A percentile compares a stretch with the other conserved stretches of the same genome.
Conservation (phyloP, 2,888 invertebrate species). For the Xylota sylvarum region DNA sequence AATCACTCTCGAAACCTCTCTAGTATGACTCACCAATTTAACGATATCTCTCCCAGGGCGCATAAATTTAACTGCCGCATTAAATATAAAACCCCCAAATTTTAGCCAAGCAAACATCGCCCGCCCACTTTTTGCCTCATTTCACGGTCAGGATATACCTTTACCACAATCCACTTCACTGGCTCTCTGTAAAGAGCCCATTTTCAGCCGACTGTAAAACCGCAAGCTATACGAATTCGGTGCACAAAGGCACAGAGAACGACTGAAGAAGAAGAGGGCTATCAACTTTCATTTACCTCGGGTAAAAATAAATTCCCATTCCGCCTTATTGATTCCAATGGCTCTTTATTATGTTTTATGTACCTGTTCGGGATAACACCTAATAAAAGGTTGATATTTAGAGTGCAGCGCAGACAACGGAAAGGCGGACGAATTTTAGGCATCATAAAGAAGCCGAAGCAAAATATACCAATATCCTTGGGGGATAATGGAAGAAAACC, state of each 20-base stretch:
- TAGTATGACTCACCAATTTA: not conserved
- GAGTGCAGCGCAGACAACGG: not conserved
- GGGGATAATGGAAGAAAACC: conserved; percentile 45
- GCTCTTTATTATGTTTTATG: conserved; percentile 36
- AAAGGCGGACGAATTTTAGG: conserved; percentile 11
- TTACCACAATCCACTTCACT: conserved; percentile 2
- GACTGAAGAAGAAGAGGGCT: conserved; percentile 10
- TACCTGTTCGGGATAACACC: conserved; percentile 51
- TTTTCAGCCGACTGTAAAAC: not conserved
- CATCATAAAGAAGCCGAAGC: conserved; percentile 16
- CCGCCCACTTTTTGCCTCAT: not conserved
- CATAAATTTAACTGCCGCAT: not conserved
- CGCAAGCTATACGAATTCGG: not conserved
- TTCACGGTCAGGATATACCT: not conserved
- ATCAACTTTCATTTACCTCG: conserved; percentile 36
- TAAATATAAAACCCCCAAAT: not conserved
- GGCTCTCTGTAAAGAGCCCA: not conserved
- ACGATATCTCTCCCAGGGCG: not conserved
- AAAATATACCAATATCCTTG: conserved; percentile 52
- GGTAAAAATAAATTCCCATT: conserved; percentile 34
- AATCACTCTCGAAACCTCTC: not conserved
- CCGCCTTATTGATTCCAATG: conserved; percentile 46
- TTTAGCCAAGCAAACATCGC: not conserved
- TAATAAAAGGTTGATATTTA: conserved; percentile 37
- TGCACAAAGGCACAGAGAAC: not conserved